Evolutionary conservation across 2,113 vertebrate species (phyloP), one percentile per base, ranked within the genome.

Genomic region (Hepsetus odoe): DNA sequence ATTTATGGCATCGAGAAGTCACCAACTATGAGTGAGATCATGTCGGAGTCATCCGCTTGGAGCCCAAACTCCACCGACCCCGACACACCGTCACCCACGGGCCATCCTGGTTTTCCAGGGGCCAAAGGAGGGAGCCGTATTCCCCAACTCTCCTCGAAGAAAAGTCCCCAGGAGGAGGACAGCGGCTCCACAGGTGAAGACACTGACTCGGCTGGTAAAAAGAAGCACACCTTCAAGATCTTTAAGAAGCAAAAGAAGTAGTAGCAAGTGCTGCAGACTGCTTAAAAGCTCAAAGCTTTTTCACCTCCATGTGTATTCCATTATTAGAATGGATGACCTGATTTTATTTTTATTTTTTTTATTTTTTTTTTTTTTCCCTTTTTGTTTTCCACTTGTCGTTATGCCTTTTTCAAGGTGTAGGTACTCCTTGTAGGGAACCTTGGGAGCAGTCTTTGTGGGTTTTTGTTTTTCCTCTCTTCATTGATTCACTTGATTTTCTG

Each of bases 161-260:
- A 97, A 91, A 94, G 90, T 20, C 92, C 92, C 0, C 87, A 92
- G 81, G 97, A 98, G 83, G 97, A 98, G 81, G 97, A 98, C 94
- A 96, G 96, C 69, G 93, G 91, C 84, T 94, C 95, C 68, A 95
- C 95, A 0, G 95, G 96, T 0, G 97, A 99, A 83, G 97, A 99
- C 84, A 96, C 95, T 32, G 97, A 99, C 87, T 94, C 93, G 13
- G 94, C 94, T 83, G 94, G 93, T 89, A 95, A 95, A 91, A 99
- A 98, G 91, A 99, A 98, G 90, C 95, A 96, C 89, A 95, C 96
- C 85, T 95, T 98, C 85, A 98, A 98, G 94, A 96, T 99, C 88
- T 99, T 99, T 90, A 99, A 98, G 92, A 99, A 98, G 83, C 96
- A 96, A 93, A 96, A 90, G 89, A 99, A 98, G 91, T 99, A 94